Conservation (phyloP, 2,888 invertebrate genomes). For the Hedychridium roseum region DNA sequence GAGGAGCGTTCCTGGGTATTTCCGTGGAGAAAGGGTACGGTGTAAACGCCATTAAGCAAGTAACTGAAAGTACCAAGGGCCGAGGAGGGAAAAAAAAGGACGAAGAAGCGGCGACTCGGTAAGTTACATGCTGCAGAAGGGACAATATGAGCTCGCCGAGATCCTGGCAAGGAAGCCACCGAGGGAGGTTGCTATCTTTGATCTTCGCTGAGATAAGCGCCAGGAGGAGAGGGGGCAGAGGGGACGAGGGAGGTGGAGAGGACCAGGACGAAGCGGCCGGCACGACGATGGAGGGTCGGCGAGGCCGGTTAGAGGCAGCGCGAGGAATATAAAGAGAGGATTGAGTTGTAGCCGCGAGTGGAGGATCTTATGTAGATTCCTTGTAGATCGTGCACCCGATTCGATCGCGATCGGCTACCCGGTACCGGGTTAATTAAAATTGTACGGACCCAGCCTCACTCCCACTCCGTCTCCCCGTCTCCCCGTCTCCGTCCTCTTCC, state of each 20-base stretch:
- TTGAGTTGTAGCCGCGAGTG: slow-evolving; percentile 64
- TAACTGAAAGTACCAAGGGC: too few relatives aligned
- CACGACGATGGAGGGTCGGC: slow-evolving; percentile 27
- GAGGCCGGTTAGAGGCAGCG: slow-evolving; percentile 38
- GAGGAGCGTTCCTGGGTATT: too few relatives aligned
- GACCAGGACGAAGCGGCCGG: slow-evolving; percentile 18
- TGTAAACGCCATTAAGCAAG: too few relatives aligned
- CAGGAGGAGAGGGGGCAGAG: slow-evolving; percentile 26
- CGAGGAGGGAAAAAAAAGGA: too few relatives aligned
- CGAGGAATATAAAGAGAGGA: slow-evolving; percentile 56
- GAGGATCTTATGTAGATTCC: slow-evolving; percentile 65
- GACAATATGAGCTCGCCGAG: slow-evolving; percentile 56
- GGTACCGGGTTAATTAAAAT: slow-evolving; percentile 64
- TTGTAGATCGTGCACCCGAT: slow-evolving; percentile 65
- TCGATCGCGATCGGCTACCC: slow-evolving; percentile 64
- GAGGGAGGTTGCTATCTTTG: slow-evolving; percentile 55
- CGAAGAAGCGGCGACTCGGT: too few relatives aligned
- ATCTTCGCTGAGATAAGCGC: slow-evolving; percentile 57
- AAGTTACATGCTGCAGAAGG: slow-evolving; percentile 42
- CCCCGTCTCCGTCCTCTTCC: slow-evolving; percentile 10
- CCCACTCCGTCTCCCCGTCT: slow-evolving; percentile 15
- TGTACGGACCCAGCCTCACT: slow-evolving; percentile 48
- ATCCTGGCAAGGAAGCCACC: slow-evolving; percentile 37
- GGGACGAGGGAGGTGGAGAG: slow-evolving; percentile 15
- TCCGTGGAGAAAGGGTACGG: too few relatives aligned